Base-by-base conservation (phyloP, 2,888 invertebrate genomes). In the Euplagia quadripunctaria region DNA sequence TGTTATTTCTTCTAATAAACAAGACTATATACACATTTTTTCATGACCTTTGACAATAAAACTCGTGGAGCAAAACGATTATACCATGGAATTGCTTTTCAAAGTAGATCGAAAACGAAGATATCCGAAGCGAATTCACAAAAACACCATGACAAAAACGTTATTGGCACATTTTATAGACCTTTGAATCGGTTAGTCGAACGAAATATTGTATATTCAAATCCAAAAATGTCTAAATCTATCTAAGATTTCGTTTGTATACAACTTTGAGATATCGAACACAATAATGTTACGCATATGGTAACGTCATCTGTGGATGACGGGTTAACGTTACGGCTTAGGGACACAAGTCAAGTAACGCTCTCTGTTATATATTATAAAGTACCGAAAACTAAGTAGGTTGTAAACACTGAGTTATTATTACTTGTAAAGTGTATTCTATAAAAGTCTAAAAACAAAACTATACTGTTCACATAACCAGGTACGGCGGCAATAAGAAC, bases 91-190 rank as follows among this genome's bases (percentile, higher is more conserved):
- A 66, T 66, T 51, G 51, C 41, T 41, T 17, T 66, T 17, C 17
- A 41, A 51, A 66, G 51, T 66, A 51, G 66, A 66, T 16, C 66
- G 41, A 17, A 66, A 41, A 9, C 31, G 49, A 66, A 49, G 46
- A 65, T 66, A 6, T 31, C 51, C 51, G 51, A 51, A 66, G 41
- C 51, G 17, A 51, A 66, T 66, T 66, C 2, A 66, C 31, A 14
- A 66, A 66, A 66, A 17, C 9, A 51, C 66, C 51, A 41, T 41
- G 0, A 51, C 51, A 41, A 41, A 51, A 66, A 51, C 5, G 51
- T 49, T 66, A 51, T 66, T 66, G 17, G 31, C 51, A 31, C 31
- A 66, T 51, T 66, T 66, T 66, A 51, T 41, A 66, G 41, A 41
- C 41, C 51, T 66, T 17, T 17, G 17, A 20, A 66, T 66, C 17